A percentile compares a stretch with the other conserved stretches of the same genome.
Conservation (phyloP, 2,797 vertebrate species). For the Poeciliopsis infans region DNA sequence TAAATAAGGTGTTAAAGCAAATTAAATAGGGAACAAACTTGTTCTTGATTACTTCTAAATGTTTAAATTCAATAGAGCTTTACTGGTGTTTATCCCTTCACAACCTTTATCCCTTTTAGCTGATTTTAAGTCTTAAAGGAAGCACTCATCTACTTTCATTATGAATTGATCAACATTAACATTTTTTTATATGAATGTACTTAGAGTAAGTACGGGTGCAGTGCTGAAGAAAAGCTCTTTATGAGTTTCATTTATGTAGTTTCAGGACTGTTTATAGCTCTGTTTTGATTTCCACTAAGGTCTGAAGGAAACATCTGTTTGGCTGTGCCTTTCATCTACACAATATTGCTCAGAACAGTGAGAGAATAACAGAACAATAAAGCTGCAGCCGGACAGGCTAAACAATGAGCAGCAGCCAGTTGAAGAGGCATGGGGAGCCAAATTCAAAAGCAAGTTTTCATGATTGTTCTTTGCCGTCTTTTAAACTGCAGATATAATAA, state of each 20-base stretch:
- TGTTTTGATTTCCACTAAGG: constrained; percentile 7
- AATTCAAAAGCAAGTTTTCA: background rate
- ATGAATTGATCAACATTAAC: background rate
- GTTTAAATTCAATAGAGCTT: background rate
- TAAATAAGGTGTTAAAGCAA: background rate
- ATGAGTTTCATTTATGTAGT: background rate
- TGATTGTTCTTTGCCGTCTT: background rate
- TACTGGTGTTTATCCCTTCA: background rate
- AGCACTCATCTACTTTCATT: background rate
- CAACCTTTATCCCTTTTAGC: background rate
- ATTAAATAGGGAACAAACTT: background rate
- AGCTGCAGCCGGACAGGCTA: background rate
- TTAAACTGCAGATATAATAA: background rate
- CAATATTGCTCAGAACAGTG: background rate
- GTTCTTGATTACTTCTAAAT: background rate
- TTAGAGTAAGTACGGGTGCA: background rate
- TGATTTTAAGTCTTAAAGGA: background rate
- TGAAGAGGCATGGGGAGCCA: background rate
- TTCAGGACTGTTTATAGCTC: background rate
- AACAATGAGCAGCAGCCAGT: constrained; percentile 9
- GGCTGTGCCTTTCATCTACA: background rate
- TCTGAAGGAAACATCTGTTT: constrained; percentile 17
- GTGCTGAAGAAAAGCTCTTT: background rate
- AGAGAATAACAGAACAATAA: constrained; percentile 11
- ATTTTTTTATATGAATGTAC: background rate